Evolutionary conservation across 2,797 vertebrate genomes (phyloP), one percentile per base, ranked within the genome.

Genomic region (Dendrocincla fuliginosa): DNA sequence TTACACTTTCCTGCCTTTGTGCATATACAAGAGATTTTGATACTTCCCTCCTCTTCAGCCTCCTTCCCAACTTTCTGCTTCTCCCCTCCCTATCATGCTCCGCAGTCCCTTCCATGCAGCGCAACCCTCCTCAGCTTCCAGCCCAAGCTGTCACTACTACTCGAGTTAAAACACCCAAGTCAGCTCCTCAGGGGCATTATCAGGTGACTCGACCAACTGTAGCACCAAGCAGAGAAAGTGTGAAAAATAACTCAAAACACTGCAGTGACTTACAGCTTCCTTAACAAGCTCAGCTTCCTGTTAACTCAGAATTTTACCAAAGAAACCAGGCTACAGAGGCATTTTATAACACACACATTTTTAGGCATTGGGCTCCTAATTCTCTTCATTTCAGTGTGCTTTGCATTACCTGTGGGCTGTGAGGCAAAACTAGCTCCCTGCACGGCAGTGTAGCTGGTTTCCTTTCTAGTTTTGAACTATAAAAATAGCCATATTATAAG

Each of bases 381-480:
- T 70, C 46, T 92, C 53, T 67, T 84, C 9, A 67, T 87, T 86
- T 91, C 37, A 11, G 39, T 8, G 33, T 30, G 46, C 47, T 84
- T 69, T 90, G 60, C 22, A 7, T 77, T 73, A 77, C 71, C 49
- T 22, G 22, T 46, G 25, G 32, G 39, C 25, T 77, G 9, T 55
- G 75, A 80, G 15, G 55, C 74, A 86, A 53, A 94, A 85, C 53
- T 22, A 67, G 61, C 30, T 84, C 44, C 52, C 35, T 32, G 10
- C 68, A 77, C 60, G 84, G 79, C 57, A 68, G 56, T 16, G 28
- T 61, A 75, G 85, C 30, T 73, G 30, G 59, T 75, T 92, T 85
- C 89, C 76, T 61, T 93, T 90, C 77, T 70, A 65, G 76, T 82
- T 90, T 42, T 91, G 67, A 90, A 59, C 74, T 92, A 69, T 55